Evolutionary conservation across 2,888 invertebrate genomes (phyloP).

Genomic region (Palloptera scutellata): DNA sequence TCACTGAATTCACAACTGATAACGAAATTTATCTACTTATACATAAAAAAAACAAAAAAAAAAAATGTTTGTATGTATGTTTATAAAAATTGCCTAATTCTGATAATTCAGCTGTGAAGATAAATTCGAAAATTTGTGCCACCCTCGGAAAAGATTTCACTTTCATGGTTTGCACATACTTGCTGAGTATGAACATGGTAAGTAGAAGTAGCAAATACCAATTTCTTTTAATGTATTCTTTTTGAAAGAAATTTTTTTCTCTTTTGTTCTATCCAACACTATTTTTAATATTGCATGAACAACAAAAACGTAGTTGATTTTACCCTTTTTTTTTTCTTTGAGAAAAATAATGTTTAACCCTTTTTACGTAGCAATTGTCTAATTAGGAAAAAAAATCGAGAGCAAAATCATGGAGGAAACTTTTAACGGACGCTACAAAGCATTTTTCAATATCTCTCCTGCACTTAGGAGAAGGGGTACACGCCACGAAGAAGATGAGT

Average conservation of each 20-base stretch:
- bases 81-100: slow-evolving; percentile 19
- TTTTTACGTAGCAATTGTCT: slow-evolving; percentile 6
- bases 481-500: slow-evolving; percentile 1
- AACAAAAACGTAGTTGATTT: not conserved
- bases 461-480: too few species aligned
- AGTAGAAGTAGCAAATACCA: not conserved
- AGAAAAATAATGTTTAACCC: slow-evolving; percentile 2
- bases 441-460: not conserved
- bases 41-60: too few species aligned
- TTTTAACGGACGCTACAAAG: not conserved
- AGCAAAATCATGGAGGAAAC: not conserved
- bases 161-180: too few species aligned
- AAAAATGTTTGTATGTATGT: too few species aligned
- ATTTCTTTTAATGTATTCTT: slow-evolving; percentile 1
- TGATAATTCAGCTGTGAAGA: slow-evolving; percentile 26
- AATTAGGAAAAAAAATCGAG: slow-evolving; percentile 6
- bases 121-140: slow-evolving; percentile 18
- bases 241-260: not conserved
- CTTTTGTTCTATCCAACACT: not conserved
- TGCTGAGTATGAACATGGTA: too few species aligned
- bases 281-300: slow-evolving; percentile 1
- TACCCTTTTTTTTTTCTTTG: not conserved
- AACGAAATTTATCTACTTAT: too few species aligned
- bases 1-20: not conserved
- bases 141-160: too few species aligned